Evolutionary conservation across 2,113 vertebrate genomes (phyloP), one percentile per base, ranked within the genome.

Genomic region (Phaetusa simplex): DNA sequence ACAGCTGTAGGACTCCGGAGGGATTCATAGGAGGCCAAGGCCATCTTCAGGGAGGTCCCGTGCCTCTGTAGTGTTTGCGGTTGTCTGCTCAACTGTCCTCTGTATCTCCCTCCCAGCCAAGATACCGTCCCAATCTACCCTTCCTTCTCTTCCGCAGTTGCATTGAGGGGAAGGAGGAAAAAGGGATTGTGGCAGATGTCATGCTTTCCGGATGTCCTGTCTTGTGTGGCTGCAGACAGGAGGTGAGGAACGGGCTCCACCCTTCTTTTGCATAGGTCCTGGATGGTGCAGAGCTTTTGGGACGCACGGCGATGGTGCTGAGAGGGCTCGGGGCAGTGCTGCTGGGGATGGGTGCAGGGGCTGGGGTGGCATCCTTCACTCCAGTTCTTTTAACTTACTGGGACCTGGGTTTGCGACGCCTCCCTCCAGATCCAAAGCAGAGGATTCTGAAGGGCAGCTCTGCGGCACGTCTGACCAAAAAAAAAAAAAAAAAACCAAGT

Each of bases 261-360:
- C 95, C 96, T 97, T 97, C 94, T 95, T 79, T 3, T 78, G 71
- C 93, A 21, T 4, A 14, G 85, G 58, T 88, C 92, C 87, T 73
- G 11, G 21, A 22, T 8, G 80, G 80, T 61, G 52, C 86, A 43
- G 66, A 49, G 26, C 77, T 43, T 52, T 86, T 3, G 40, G 80
- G 83, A 91, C 15, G 34, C 52, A 91, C 5, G 1, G 90, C 47
- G 85, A 36, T 22, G 82, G 43, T 17, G 89, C 86, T 15, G 81
- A 15, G 58, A 16, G 23, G 61, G 79, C 84, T 36, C 52, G 1
- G 91, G 71, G 88, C 65, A 42, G 64, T 2, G 49, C 53, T 30
- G 88, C 55, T 27, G 4, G 0, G 14, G 27, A 20, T 29, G 32
- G 70, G 49, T 4, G 2, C 70, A 19, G n/a, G 27, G 65, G 5